Evolutionary conservation across 2,797 vertebrate species (phyloP), one percentile per base, ranked within the genome.

Genomic region (Pampus argenteus): DNA sequence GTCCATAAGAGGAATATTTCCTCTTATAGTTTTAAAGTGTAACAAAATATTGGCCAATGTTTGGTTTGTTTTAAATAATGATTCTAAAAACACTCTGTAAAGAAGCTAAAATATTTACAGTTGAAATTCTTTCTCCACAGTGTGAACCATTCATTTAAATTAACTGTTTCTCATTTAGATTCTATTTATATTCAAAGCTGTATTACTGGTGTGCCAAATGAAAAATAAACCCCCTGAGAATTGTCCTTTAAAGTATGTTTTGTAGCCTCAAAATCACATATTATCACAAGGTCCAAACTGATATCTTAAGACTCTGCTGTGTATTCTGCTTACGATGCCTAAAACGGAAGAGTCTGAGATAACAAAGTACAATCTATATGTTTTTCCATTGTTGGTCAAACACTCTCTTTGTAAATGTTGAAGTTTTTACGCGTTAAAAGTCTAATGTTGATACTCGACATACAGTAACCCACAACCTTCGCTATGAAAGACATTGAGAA

Each of bases 221-320:
- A 76, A 68, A 36, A 90, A 90, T 85, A 81, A 88, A 88, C 25
- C 67, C 54, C 25, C 28, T 67, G 26, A 71, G 42, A 85, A 82
- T 42, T 38, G 14, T 74, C 40, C 59, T 25, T 61, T 52, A 14
- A 54, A 48, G 31, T 26, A 59, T 74, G 25, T 62, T 73, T 79
- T 76, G 34, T 50, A 54, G 17, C 17, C 22, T 65, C 44, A 45
- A 55, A 42, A 65, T n/a, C 23, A 42, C 18, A 57, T 2, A 44
- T 71, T 57, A 42, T 72, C 31, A 11, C 3, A 52, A 42, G 3
- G 17, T 68, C 54, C 64, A 25, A 66, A 51, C 1, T 1, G 6
- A 71, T 57, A 2, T 13, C 6, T 18, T 51, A 26, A 6, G 23
- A 23, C 52, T 22, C 2, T 56, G 4, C 4, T 45, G 13, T 49